phyloP scores from a whole-genome alignment of 2,113 vertebrate genomes.

The Gasterosteus aculeatus region DNA sequence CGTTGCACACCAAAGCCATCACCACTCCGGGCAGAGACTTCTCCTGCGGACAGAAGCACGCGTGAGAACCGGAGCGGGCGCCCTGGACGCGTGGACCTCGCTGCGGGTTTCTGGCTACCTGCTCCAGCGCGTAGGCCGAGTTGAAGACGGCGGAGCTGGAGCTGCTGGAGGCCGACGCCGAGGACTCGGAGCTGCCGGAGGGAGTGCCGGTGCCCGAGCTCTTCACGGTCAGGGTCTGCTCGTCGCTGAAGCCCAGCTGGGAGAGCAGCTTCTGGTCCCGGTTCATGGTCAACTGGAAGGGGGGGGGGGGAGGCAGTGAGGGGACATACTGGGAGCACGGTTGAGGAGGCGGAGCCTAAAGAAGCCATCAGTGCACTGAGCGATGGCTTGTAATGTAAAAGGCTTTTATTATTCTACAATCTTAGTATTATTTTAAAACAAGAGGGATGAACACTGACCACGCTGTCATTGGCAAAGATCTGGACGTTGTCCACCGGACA shows the following conservation, averaged over 20 bases:
- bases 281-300: constrained; percentile 91
- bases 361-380: too few species aligned
- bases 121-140: constrained; percentile 95
- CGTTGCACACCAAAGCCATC: constrained; percentile 97
- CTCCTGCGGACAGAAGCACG: constrained; percentile 82
- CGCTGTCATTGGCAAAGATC: constrained; percentile 97
- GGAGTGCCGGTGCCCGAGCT: constrained; percentile 95
- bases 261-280: constrained; percentile 98
- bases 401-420: background rate
- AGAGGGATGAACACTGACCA: constrained; percentile 83
- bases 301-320: constrained; percentile 2
- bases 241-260: constrained; percentile 95
- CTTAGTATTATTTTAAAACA: background rate
- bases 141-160: constrained; percentile 89
- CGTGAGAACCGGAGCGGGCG: background rate
- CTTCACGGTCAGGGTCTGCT: constrained; percentile 95
- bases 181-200: constrained; percentile 94
- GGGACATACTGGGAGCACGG: background rate
- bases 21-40: constrained; percentile 98
- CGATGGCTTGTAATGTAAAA: background rate
- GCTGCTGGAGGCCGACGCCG: constrained; percentile 88
- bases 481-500: constrained; percentile 97
- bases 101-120: constrained; percentile 68
- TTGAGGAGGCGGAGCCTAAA: too few species aligned
- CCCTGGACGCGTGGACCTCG: too few species aligned